Conservation (phyloP, 2,113 vertebrate species). For the Cromileptes altivelis region DNA sequence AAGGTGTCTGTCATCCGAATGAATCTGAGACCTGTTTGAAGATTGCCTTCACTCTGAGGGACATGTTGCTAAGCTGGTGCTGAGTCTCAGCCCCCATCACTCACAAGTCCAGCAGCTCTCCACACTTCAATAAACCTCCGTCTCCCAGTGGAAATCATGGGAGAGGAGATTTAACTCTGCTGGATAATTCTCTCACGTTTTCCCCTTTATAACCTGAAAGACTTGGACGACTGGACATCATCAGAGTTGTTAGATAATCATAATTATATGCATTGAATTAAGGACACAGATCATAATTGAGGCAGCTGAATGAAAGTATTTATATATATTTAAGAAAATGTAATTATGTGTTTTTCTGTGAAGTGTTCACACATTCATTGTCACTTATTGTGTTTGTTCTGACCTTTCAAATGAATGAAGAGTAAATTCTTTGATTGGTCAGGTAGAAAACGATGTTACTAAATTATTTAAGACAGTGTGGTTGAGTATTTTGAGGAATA, state of each 20-base stretch:
- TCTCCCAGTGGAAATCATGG: constrained; percentile 45
- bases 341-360: constrained; percentile 51
- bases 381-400: constrained; percentile 32
- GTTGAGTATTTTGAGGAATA: constrained; percentile 24
- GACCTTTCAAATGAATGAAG: constrained; percentile 29
- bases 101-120: constrained; percentile 41
- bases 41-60: constrained; percentile 45
- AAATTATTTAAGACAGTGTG: constrained; percentile 36
- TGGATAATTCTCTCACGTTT: constrained; percentile 16
- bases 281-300: constrained; percentile 38
- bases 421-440: constrained; percentile 9
- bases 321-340: constrained; percentile 43
- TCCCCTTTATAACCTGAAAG: neutral
- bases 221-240: constrained; percentile 21
- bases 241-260: constrained; percentile 18
- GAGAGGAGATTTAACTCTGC: constrained; percentile 25
- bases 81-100: constrained; percentile 37
- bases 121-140: constrained; percentile 13
- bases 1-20: constrained; percentile 48
- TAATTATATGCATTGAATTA: constrained; percentile 37
- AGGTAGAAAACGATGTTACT: constrained; percentile 20
- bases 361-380: constrained; percentile 35
- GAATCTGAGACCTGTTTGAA: constrained; percentile 48
- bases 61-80: constrained; percentile 43
- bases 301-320: constrained; percentile 60